Conservation (phyloP, 1,140 invertebrate genomes). For the Drosophila repleta region DNA sequence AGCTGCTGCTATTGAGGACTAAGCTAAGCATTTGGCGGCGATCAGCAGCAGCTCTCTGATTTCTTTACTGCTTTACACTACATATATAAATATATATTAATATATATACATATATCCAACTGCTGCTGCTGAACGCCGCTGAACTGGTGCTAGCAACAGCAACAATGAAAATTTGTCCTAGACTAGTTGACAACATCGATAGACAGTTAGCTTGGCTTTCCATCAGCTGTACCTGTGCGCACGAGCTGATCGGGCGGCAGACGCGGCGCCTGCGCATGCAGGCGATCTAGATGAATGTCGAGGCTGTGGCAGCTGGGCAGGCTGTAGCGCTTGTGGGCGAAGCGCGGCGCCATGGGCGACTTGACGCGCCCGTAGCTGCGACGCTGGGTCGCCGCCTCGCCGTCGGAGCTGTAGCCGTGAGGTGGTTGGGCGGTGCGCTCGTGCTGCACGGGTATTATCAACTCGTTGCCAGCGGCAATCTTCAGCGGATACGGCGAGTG, state of each 20-base stretch:
- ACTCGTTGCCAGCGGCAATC: slow-evolving; percentile 65
- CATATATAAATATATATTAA: no score
- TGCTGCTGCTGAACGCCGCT: not conserved
- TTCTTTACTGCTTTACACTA: no score
- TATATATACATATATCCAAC: no score
- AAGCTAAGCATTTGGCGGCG: slow-evolving; percentile 8
- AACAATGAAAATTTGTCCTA: slow-evolving; percentile 53
- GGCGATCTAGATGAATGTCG: slow-evolving; percentile 76
- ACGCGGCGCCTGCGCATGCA: slow-evolving; percentile 75
- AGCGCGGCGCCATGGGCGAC: slow-evolving; percentile 71
- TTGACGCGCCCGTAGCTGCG: slow-evolving; percentile 86
- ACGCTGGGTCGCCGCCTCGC: slow-evolving; percentile 47
- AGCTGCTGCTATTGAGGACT: not conserved
- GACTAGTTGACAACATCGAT: slow-evolving; percentile 74
- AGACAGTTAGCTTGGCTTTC: slow-evolving; percentile 27
- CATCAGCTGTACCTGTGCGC: slow-evolving; percentile 64
- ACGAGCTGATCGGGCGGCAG: slow-evolving; percentile 67
- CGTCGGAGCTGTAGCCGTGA: slow-evolving; percentile 73
- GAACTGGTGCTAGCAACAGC: slow-evolving; percentile 10
- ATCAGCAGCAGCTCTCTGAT: slow-evolving; percentile 3
- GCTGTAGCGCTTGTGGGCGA: slow-evolving; percentile 83
- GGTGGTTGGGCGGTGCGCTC: slow-evolving; percentile 48
- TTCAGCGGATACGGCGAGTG: slow-evolving; percentile 74
- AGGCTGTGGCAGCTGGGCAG: slow-evolving; percentile 82
- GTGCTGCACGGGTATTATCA: slow-evolving; percentile 79